Conservation (phyloP, 2,888 invertebrate genomes). For the Strigamia crassipes region DNA sequence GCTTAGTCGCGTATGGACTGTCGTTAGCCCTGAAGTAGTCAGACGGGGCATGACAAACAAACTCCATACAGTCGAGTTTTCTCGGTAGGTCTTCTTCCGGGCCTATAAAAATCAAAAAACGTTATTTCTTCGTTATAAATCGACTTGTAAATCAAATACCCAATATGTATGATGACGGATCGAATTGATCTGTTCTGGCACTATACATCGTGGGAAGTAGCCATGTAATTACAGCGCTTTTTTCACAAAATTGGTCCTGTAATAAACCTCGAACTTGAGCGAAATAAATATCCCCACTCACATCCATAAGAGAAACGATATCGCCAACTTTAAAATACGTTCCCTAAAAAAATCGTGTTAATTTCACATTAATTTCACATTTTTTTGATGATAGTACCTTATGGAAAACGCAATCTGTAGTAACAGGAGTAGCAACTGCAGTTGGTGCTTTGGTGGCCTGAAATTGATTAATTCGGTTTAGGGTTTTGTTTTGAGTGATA, state of each 20-base stretch:
- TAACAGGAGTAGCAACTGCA: slow-evolving; percentile 78
- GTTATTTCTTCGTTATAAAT: background rate
- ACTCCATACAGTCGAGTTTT: slow-evolving; percentile 83
- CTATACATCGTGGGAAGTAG: slow-evolving; percentile 77
- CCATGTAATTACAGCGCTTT: slow-evolving; percentile 91
- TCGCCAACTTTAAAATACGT: slow-evolving; percentile 85
- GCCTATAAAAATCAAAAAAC: slow-evolving; percentile 63
- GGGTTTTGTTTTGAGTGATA: no score
- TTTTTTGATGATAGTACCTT: slow-evolving; percentile 63
- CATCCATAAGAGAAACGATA: slow-evolving; percentile 82
- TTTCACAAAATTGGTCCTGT: slow-evolving; percentile 90
- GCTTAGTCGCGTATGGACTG: slow-evolving; percentile 71
- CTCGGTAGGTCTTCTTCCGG: slow-evolving; percentile 89
- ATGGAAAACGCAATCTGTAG: slow-evolving; percentile 77
- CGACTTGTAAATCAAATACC: slow-evolving; percentile 63
- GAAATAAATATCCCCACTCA: slow-evolving; percentile 75
- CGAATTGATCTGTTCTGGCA: slow-evolving; percentile 68
- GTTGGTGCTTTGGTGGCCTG: slow-evolving; percentile 78
- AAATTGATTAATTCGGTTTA: no score
- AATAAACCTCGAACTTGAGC: slow-evolving; percentile 87
- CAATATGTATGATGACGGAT: slow-evolving; percentile 85
- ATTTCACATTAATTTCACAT: background rate
- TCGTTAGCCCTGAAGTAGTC: slow-evolving; percentile 81
- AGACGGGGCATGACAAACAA: slow-evolving; percentile 91
- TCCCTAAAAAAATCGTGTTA: slow-evolving; percentile 55